Percentiles rank a stretch among this genome's conserved stretches.
phyloP scores from a whole-genome alignment of 2,113 vertebrate genomes.

The Mustelus asterias region DNA sequence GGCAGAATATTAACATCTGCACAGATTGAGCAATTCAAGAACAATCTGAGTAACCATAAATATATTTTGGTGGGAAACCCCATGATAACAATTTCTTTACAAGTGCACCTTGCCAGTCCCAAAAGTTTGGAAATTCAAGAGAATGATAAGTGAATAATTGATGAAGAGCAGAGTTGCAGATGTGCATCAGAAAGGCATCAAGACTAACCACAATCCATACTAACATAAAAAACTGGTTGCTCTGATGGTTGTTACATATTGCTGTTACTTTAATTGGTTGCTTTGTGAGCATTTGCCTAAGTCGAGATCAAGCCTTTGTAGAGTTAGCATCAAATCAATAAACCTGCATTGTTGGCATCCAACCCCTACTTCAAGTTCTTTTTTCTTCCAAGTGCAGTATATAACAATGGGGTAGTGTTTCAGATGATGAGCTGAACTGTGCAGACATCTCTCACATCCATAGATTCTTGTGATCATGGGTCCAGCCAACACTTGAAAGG shows the following conservation, averaged over 20 bases:
- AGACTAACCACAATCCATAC: neutral
- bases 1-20: neutral
- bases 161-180: neutral
- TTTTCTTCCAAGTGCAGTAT: too few relatives aligned
- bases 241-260: neutral
- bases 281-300: too few relatives aligned
- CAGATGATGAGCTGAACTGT: neutral
- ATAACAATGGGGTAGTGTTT: neutral
- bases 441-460: neutral
- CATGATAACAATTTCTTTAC: neutral
- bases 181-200: neutral
- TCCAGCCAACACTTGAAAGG: neutral
- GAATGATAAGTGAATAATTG: neutral
- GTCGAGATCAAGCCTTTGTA: too few relatives aligned
- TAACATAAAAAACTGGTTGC: neutral
- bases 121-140: neutral
- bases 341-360: too few relatives aligned
- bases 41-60: neutral
- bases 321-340: too few relatives aligned
- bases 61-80: neutral
- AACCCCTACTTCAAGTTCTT: too few relatives aligned
- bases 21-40: neutral
- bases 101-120: neutral
- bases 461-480: neutral
- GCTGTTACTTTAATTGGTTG: too few relatives aligned